Percentiles rank a stretch among this genome's conserved stretches.
Evolutionary conservation across 2,888 invertebrate genomes (phyloP).

Genomic region (Drosophila greeni): DNA sequence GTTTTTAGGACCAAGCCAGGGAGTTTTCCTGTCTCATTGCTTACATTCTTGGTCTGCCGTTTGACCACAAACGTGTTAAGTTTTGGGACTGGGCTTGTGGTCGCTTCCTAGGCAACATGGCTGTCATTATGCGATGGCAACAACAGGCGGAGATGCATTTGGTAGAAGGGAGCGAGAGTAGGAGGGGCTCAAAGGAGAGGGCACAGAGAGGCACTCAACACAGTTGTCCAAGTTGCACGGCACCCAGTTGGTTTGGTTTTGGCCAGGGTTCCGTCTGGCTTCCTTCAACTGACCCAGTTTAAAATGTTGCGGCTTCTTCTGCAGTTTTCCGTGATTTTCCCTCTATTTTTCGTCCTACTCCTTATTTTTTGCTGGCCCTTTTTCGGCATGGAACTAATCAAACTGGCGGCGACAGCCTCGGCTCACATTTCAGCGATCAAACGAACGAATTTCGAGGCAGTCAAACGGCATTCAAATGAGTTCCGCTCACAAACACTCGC

Average conservation of each 20-base stretch:
- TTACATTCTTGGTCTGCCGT: constrained; percentile 13
- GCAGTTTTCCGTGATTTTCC: constrained; percentile 14
- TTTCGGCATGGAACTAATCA: constrained; percentile 38
- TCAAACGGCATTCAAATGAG: constrained; percentile 70
- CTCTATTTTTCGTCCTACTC: neutral
- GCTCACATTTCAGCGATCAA: constrained; percentile 50
- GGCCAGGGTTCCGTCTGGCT: constrained; percentile 16
- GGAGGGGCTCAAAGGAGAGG: neutral
- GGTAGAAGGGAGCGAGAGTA: neutral
- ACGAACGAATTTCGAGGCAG: constrained; percentile 47
- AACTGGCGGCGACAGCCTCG: constrained; percentile 26
- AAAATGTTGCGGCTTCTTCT: constrained; percentile 37
- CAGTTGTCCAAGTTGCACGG: constrained; percentile 39
- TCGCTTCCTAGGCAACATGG: constrained; percentile 33
- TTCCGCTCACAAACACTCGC: constrained; percentile 61
- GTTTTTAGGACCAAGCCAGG: neutral
- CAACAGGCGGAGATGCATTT: constrained; percentile 8
- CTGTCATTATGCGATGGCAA: constrained; percentile 33
- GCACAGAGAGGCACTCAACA: constrained; percentile 27
- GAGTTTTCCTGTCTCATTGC: constrained; percentile 10
- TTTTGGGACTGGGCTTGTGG: constrained; percentile 24
- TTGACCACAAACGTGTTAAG: constrained; percentile 38
- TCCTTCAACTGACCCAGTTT: constrained; percentile 46
- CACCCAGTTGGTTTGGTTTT: constrained; percentile 31
- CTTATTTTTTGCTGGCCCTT: neutral